Base-by-base conservation (phyloP, 1,140 invertebrate genomes). In the Sminthurides bifidus region DNA sequence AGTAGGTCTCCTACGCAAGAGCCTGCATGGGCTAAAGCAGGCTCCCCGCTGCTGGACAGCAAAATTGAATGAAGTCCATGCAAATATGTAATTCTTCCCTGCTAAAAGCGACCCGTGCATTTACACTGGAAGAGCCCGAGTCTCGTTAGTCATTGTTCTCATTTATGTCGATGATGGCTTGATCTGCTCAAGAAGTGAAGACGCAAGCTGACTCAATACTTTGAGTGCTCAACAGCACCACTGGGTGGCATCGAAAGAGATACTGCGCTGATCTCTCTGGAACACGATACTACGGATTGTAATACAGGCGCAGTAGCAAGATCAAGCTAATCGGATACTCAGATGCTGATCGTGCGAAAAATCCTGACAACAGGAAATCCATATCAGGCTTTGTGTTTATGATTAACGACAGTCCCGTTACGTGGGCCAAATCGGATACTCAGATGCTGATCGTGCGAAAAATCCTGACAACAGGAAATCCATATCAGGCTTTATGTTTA, bases 81-180 rank as follows among this genome's bases (percentile, higher is more conserved):
- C 43, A 35, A 56, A 67, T 26, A 51, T 72, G 23, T 65, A 60
- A 27, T 68, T 73, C 52, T 60, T 61, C 51, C 48, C 49, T 30
- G 64, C 60, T 52, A 53, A 68, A 51, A 65, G 68, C 40, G 70
- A 72, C 65, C 59, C 63, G 24, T 71, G 69, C 53, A 40, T 71
- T 21, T 71, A 65, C 51, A 62, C 64, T 37, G 45, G 45, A 14
- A 41, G 26, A 58, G 35, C 58, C 35, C 55, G 38, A 23, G 56
- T 40, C 12, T 58, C 56, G 26, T 43, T 55, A 26, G 52, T 67
- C 5, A 50, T 71, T 29, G 23, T 72, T n/a, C 54, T 66, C 8
- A 30, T 72, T 2, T 73, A 71, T 61, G 68, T 74, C 2, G 70
- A 74, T 61, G 70, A 72, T 63, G 68, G 66, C n/a, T 52, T 74